These are phyloP conservation scores for Bombycilla garrulus DNA, from an alignment of 2,113 vertebrate genomes.

Conservation along the genomic window DNA sequence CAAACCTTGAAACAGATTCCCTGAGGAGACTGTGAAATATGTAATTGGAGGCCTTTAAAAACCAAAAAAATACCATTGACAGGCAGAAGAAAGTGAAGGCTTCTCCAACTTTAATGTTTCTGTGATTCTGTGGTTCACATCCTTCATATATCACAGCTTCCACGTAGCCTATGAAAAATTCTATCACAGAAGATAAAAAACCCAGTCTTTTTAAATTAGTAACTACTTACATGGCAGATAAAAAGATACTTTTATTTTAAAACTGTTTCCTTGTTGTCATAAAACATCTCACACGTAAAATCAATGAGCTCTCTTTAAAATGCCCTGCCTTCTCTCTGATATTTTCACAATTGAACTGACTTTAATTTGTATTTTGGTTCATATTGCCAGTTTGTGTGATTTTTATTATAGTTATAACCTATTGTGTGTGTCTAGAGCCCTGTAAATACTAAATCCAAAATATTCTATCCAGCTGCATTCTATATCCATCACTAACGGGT, in stretches of 20 bases:
- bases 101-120: neutral
- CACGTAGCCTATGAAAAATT: neutral
- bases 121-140: neutral
- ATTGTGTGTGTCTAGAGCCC: neutral
- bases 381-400: neutral
- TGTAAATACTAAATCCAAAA: neutral
- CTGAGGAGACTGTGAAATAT: neutral
- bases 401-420: neutral
- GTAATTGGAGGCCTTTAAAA: neutral
- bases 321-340: neutral
- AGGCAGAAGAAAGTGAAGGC: neutral
- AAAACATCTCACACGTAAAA: neutral
- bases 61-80: neutral
- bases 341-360: neutral
- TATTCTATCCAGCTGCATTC: neutral
- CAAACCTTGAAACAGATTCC: neutral
- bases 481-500: neutral
- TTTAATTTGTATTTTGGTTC: neutral
- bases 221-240: neutral
- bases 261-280: neutral
- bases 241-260: neutral
- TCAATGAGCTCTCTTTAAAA: neutral
- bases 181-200: neutral
- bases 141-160: neutral
- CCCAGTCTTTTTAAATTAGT: fast-evolving